Base-by-base conservation (phyloP, 2,888 invertebrate genomes). In the Thymelicus lineola region DNA sequence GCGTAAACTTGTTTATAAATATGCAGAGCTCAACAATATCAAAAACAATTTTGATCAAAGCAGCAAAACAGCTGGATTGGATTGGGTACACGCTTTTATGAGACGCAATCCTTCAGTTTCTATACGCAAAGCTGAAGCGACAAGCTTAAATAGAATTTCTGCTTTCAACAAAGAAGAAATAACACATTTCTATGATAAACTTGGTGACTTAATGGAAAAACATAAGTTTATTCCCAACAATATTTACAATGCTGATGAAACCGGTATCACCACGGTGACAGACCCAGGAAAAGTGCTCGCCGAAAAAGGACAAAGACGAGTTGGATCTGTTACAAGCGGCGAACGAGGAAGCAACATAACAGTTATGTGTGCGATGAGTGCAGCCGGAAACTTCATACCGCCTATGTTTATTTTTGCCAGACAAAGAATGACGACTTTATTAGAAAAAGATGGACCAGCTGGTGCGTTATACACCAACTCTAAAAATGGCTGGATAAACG, bases 361-460 rank as follows among this genome's bases (percentile, higher is more conserved):
- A 3, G 71, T 88, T n/a, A 60, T 88, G 63, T 89, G 86, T 79
- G 79, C 85, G n/a, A 84, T 89, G 80, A 90, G 80, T 76, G 84
- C 74, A 77, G 84, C 57, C 84, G 89, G 10, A 65, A 70, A 28
- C 15, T 50, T 63, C 38, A 70, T 73, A 46, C 75, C 75, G 0
- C 75, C 75, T 6, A 71, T 75, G 71, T 72, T 75, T 55, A 71
- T 77, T 69, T 76, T 69, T 64, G 66, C 74, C 3, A 62, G 75
- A 17, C 68, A 81, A 70, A 76, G 79, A 73, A 80, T 82, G 80
- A 75, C 72, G 7, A 75, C 76, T 55, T 71, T 71, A 35, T 73
- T 84, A 62, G 75, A 79, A 72, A 77, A 79, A 68, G 73, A 70
- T 70, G 73, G 82, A 38, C 82, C 83, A 62, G 65, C 76, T 63